Percentiles rank a stretch among this genome's conserved stretches.
These are phyloP conservation scores for Dolichoris vasculosae DNA, from an alignment of 1,140 invertebrate species.

Conservation along the genomic window DNA sequence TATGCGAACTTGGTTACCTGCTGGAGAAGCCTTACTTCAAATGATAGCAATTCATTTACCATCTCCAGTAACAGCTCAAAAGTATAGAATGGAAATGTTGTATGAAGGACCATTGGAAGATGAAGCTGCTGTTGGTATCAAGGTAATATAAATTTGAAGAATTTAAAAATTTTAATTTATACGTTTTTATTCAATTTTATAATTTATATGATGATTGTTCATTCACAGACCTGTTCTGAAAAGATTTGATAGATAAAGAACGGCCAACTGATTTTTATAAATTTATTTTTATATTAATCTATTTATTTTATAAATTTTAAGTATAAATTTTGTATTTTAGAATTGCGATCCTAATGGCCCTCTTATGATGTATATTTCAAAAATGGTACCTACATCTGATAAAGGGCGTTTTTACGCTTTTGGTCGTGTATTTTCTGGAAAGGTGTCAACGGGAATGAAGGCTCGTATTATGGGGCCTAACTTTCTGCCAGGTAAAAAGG, in stretches of 20 bases:
- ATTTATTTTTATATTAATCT: neutral
- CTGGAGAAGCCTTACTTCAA: slow-evolving; percentile 99
- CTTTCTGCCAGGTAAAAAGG: slow-evolving; percentile 97
- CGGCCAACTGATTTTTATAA: slow-evolving; percentile 68
- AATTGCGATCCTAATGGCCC: slow-evolving; percentile 96
- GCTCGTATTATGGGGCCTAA: slow-evolving; percentile 99
- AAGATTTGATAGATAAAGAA: slow-evolving; percentile 62
- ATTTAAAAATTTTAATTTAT: slow-evolving; percentile 12
- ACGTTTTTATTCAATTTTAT: slow-evolving; percentile 13
- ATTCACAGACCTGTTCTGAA: slow-evolving; percentile 74
- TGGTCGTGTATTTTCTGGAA: slow-evolving; percentile 99
- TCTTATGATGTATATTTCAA: slow-evolving; percentile 99
- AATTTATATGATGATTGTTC: slow-evolving; percentile 67
- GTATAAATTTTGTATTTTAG: slow-evolving; percentile 74
- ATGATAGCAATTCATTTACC: slow-evolving; percentile 99
- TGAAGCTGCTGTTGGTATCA: slow-evolving; percentile 93
- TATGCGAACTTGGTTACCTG: slow-evolving; percentile 99
- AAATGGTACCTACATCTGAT: slow-evolving; percentile 99
- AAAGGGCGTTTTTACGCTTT: slow-evolving; percentile 99
- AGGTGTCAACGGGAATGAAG: slow-evolving; percentile 96
- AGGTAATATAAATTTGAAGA: slow-evolving; percentile 72
- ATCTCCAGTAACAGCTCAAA: slow-evolving; percentile 98
- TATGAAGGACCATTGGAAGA: slow-evolving; percentile 99
- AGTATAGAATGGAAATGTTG: slow-evolving; percentile 99
- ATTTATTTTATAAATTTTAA: slow-evolving; percentile 15